A percentile compares a stretch with the other conserved stretches of the same genome.
These are phyloP conservation scores for Catamblyrhynchus diadema DNA, from an alignment of 2,797 vertebrate species.

Conservation along the genomic window DNA sequence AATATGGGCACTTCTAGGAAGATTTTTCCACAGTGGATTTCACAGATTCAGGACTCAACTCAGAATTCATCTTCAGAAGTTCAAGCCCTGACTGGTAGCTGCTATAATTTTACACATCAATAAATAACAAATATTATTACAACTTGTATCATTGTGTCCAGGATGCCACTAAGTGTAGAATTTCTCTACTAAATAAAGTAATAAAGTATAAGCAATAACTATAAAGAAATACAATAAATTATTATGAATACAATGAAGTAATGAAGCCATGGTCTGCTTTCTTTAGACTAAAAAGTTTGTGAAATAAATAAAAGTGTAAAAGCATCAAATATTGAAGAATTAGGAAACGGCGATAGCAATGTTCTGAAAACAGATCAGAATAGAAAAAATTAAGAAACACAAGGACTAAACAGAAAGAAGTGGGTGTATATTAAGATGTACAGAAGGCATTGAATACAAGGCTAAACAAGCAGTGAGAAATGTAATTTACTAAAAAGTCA, in stretches of 20 bases:
- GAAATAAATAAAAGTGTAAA: neutral
- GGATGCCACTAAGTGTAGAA: neutral
- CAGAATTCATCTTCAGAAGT: neutral
- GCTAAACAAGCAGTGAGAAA: neutral
- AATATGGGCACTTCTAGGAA: neutral
- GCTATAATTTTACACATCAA: neutral
- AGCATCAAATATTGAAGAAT: neutral
- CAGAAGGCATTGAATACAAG: neutral
- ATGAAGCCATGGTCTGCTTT: neutral
- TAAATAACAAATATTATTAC: neutral
- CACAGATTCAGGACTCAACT: neutral
- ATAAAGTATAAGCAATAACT: neutral
- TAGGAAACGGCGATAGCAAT: neutral
- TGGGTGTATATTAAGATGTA: neutral
- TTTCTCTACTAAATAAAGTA: neutral
- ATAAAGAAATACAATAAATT: neutral
- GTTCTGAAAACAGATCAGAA: neutral
- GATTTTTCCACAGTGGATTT: neutral
- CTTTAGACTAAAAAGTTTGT: neutral
- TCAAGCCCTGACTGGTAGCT: neutral
- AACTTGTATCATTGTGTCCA: neutral
- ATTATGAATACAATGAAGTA: neutral
- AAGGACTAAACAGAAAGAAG: neutral
- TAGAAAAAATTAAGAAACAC: neutral
- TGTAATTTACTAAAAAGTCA: neutral